These are phyloP conservation scores for Eulemur rufifrons DNA, from an alignment of 2,113 vertebrate species.

Conservation along the genomic window DNA sequence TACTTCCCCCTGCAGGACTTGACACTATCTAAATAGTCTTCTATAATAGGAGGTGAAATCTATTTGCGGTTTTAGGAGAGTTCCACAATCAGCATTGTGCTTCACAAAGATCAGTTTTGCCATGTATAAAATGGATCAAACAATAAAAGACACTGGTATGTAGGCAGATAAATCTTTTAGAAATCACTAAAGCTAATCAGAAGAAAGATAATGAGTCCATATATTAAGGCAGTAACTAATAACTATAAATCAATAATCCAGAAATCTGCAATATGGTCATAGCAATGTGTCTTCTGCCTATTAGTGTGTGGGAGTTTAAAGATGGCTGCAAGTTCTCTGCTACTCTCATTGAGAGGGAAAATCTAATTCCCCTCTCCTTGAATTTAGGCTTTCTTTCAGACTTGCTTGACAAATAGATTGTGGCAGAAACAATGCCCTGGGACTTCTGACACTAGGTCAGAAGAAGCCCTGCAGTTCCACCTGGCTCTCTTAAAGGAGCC, in stretches of 20 bases:
- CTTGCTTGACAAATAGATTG: neutral
- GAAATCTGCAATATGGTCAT: neutral
- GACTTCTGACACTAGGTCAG: neutral
- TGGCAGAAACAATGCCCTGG: neutral
- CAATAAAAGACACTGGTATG: neutral
- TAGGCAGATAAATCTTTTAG: neutral
- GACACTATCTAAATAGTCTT: neutral
- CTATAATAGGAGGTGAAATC: neutral
- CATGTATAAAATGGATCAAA: neutral
- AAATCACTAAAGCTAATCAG: neutral
- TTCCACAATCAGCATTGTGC: neutral
- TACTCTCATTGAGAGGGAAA: no score
- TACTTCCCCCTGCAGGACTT: neutral
- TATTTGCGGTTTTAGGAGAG: neutral
- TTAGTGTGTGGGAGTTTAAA: neutral
- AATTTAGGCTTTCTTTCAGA: neutral
- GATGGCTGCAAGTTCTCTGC: neutral
- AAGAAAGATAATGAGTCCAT: neutral
- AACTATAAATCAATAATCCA: neutral
- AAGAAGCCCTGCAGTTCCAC: neutral
- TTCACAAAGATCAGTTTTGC: neutral
- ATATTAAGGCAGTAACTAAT: neutral
- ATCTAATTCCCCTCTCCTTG: neutral
- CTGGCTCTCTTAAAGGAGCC: neutral
- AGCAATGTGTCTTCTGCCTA: neutral